These are phyloP conservation scores for Nasonovia ribisnigri DNA, from an alignment of 2,888 invertebrate genomes.

Conservation along the genomic window DNA sequence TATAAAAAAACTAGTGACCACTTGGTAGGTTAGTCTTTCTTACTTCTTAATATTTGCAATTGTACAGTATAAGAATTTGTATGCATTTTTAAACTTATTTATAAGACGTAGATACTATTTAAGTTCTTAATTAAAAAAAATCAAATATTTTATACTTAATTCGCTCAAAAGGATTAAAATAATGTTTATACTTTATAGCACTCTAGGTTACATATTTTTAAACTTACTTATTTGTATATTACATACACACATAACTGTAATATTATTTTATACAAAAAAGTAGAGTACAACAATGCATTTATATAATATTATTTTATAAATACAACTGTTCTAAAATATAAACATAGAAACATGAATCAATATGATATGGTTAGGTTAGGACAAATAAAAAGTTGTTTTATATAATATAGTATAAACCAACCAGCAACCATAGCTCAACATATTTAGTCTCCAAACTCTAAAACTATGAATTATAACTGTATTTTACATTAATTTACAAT, in stretches of 20 bases:
- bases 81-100: neutral
- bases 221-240: neutral
- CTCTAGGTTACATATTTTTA: neutral
- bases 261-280: neutral
- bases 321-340: neutral
- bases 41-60: neutral
- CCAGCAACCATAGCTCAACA: neutral
- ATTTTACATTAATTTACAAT: neutral
- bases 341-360: neutral
- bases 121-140: neutral
- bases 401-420: neutral
- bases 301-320: neutral
- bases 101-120: neutral
- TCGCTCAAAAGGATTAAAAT: neutral
- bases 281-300: neutral
- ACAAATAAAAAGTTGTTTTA: neutral
- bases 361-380: neutral
- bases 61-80: neutral
- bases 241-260: neutral
- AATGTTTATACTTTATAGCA: neutral
- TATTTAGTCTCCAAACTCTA: neutral
- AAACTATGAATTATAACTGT: neutral
- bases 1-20: neutral
- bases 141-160: neutral
- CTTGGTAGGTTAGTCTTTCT: no score